Evolutionary conservation across 2,797 vertebrate species (phyloP).

Genomic region (Ctenosaura bakeri): DNA sequence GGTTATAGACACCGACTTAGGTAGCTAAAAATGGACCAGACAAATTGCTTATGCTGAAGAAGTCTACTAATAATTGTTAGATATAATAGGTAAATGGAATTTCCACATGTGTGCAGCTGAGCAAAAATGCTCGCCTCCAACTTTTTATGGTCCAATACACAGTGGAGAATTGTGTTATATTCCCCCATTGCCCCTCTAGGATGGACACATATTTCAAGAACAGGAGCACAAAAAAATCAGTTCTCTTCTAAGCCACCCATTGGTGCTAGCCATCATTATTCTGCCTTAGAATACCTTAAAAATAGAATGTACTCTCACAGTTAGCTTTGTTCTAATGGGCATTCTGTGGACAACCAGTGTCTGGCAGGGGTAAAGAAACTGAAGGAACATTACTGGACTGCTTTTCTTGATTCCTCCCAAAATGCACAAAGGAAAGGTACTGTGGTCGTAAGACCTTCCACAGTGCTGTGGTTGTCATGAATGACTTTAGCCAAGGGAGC

Average conservation of each 20-base stretch:
- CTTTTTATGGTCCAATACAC: not conserved
- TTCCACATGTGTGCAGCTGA: not conserved
- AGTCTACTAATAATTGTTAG: not conserved
- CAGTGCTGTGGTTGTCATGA: constrained; percentile 93
- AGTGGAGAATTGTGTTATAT: not conserved
- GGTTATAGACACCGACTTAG: not conserved
- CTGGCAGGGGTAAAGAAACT: too few species aligned
- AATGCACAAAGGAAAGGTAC: not conserved
- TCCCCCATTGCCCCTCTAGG: too few species aligned
- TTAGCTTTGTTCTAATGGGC: not conserved
- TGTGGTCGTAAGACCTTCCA: constrained; percentile 91
- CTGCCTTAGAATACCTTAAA: not conserved
- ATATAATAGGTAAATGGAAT: not conserved
- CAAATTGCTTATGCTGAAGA: not conserved
- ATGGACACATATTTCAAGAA: not conserved
- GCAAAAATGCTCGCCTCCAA: not conserved
- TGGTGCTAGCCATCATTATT: not conserved
- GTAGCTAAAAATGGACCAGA: not conserved
- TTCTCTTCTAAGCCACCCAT: not conserved
- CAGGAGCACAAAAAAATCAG: not conserved
- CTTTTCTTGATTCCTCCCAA: not conserved
- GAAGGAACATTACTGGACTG: not conserved
- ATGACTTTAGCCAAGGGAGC: constrained; percentile 97
- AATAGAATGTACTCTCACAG: not conserved
- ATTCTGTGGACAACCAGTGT: not conserved